Evolutionary conservation across 2,113 vertebrate species (phyloP).

Genomic region (Abramis brama): DNA sequence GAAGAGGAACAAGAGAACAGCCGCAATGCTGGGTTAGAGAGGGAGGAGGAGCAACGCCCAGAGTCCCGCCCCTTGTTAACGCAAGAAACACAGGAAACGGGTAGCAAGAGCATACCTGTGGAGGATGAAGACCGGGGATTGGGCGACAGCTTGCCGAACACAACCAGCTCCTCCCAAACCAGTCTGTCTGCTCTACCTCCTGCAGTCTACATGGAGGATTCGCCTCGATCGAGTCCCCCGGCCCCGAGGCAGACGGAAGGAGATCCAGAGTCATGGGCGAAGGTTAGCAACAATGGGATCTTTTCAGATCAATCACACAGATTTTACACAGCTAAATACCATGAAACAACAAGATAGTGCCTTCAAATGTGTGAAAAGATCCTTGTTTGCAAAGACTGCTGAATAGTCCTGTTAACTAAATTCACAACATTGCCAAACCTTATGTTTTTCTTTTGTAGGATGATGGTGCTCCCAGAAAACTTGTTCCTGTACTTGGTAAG

Average conservation of each 20-base stretch:
- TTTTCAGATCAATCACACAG: not conserved
- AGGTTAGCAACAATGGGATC: slow-evolving; percentile 20
- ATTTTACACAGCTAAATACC: not conserved
- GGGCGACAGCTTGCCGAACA: slow-evolving; percentile 81
- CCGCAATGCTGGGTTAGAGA: slow-evolving; percentile 73
- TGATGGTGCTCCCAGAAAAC: slow-evolving; percentile 68
- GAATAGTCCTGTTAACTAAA: not conserved
- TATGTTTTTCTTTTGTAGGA: slow-evolving; percentile 61
- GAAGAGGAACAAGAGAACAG: slow-evolving; percentile 74
- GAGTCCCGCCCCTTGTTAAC: slow-evolving; percentile 73
- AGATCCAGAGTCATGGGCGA: slow-evolving; percentile 40
- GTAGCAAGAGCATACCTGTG: slow-evolving; percentile 70
- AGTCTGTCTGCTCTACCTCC: slow-evolving; percentile 73
- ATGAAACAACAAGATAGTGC: not conserved
- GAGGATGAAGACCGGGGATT: slow-evolving; percentile 81
- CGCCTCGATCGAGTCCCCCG: slow-evolving; percentile 64
- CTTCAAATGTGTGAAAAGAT: not conserved
- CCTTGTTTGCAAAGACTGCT: not conserved
- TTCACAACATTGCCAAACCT: not conserved
- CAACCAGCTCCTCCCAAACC: slow-evolving; percentile 80
- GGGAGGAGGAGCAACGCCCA: slow-evolving; percentile 68
- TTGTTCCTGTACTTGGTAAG: slow-evolving; percentile 74
- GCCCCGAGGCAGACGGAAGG: slow-evolving; percentile 55
- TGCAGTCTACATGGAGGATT: slow-evolving; percentile 11
- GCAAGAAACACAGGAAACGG: slow-evolving; percentile 72